phyloP scores from a whole-genome alignment of 2,888 invertebrate species.

The Lasioglossum lativentre region DNA sequence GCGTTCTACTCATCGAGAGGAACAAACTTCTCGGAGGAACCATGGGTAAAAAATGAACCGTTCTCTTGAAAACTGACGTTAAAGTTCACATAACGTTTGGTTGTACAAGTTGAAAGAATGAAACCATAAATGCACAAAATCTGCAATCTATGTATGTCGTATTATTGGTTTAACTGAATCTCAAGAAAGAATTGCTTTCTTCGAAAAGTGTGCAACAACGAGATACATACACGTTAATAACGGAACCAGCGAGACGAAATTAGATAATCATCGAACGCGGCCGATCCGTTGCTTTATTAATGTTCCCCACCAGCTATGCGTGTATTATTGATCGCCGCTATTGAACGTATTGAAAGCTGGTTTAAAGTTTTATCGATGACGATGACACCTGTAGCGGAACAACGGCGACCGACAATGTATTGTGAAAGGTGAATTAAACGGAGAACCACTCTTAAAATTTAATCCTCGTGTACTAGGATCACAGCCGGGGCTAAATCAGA shows the following conservation, averaged over 20 bases:
- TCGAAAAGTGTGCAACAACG: too few relatives aligned
- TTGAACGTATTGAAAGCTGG: not conserved
- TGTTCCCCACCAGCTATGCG: too few relatives aligned
- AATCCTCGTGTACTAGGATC: not conserved
- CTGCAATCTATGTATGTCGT: too few relatives aligned
- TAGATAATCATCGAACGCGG: not conserved
- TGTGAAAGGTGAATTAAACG: slow-evolving; percentile 5
- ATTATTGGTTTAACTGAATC: too few relatives aligned
- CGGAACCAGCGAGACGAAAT: not conserved
- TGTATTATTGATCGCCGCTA: not conserved
- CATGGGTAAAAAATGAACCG: too few relatives aligned
- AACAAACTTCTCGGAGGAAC: too few relatives aligned
- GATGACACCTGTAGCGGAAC: slow-evolving; percentile 28
- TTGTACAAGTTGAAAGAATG: too few relatives aligned
- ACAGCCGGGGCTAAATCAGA: slow-evolving; percentile 6
- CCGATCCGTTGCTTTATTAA: not conserved
- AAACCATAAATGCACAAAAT: too few relatives aligned
- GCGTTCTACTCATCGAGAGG: too few relatives aligned
- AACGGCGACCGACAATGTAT: not conserved
- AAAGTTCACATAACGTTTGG: too few relatives aligned
- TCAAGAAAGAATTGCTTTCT: too few relatives aligned
- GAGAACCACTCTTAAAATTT: slow-evolving; percentile 10
- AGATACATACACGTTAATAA: not conserved
- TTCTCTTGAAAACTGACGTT: too few relatives aligned
- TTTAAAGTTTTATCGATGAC: slow-evolving; percentile 14